Conservation (phyloP, 2,888 invertebrate species). For the Harpalus rufipes region DNA sequence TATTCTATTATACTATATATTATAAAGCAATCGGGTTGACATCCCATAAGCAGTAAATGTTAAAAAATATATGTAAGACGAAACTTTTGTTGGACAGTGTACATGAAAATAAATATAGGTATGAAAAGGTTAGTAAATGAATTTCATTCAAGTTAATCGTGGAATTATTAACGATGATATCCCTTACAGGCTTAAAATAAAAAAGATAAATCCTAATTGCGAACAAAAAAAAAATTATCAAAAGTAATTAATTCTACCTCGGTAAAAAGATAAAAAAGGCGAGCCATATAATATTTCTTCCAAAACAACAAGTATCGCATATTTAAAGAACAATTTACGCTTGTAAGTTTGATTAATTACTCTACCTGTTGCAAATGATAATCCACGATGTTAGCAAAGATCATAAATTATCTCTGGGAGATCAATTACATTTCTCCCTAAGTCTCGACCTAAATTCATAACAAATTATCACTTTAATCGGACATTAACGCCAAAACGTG, state of each 20-base stretch:
- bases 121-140: neutral
- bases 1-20: no score
- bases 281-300: slow-evolving; percentile 42
- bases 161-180: slow-evolving; percentile 41
- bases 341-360: slow-evolving; percentile 50
- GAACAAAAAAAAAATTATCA: slow-evolving; percentile 49
- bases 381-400: slow-evolving; percentile 45
- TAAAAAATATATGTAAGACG: no score
- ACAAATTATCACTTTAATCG: slow-evolving; percentile 58
- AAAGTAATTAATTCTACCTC: slow-evolving; percentile 35
- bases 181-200: slow-evolving; percentile 11
- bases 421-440: slow-evolving; percentile 54
- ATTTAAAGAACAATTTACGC: slow-evolving; percentile 55
- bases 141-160: slow-evolving; percentile 11
- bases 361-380: slow-evolving; percentile 59
- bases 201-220: slow-evolving; percentile 30
- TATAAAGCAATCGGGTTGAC: no score
- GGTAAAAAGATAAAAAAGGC: slow-evolving; percentile 42
- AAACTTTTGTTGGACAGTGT: no score
- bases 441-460: slow-evolving; percentile 53
- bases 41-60: no score
- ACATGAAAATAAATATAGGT: neutral
- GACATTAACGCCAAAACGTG: slow-evolving; percentile 40
- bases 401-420: slow-evolving; percentile 48
- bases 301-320: slow-evolving; percentile 46